Percentiles rank a stretch among this genome's conserved stretches.
Evolutionary conservation across 1,140 invertebrate genomes (phyloP).

Genomic region (Dendroctonus valens): DNA sequence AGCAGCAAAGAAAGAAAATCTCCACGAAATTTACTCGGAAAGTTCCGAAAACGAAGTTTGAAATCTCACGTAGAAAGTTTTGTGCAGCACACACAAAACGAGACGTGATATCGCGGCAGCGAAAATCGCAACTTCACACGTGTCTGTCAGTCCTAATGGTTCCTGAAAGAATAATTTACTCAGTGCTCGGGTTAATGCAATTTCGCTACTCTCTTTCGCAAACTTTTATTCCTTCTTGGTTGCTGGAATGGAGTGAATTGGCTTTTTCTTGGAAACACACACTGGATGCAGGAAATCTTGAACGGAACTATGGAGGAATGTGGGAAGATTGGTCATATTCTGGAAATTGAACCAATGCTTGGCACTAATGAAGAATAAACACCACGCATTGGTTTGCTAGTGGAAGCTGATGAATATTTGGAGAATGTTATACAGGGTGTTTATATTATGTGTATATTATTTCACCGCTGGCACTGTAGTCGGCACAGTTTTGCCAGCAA

Average conservation of each 20-base stretch:
- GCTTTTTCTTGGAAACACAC: background rate
- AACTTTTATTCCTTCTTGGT: background rate
- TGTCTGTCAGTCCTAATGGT: constrained; percentile 17
- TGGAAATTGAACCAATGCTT: too few relatives aligned
- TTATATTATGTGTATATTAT: too few relatives aligned
- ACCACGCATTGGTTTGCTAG: too few relatives aligned
- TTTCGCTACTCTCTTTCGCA: constrained; percentile 7
- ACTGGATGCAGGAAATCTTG: background rate
- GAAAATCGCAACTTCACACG: constrained; percentile 19
- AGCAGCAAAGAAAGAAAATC: too few relatives aligned
- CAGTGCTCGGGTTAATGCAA: constrained; percentile 5
- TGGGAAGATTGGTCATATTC: too few relatives aligned
- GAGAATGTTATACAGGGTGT: too few relatives aligned
- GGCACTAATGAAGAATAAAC: too few relatives aligned
- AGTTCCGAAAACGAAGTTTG: constrained; percentile 16
- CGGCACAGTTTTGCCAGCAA: too few relatives aligned
- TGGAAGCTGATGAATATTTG: too few relatives aligned
- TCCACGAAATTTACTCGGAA: background rate
- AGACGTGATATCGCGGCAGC: constrained; percentile 2
- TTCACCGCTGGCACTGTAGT: too few relatives aligned
- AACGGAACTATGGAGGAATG: background rate
- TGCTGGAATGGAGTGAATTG: background rate
- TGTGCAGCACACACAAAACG: constrained; percentile 12
- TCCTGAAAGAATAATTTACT: constrained; percentile 20
- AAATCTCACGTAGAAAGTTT: constrained; percentile 22